A percentile compares a stretch with the other conserved stretches of the same genome.
Evolutionary conservation across 2,113 vertebrate species (phyloP).

Genomic region (Colius striatus): DNA sequence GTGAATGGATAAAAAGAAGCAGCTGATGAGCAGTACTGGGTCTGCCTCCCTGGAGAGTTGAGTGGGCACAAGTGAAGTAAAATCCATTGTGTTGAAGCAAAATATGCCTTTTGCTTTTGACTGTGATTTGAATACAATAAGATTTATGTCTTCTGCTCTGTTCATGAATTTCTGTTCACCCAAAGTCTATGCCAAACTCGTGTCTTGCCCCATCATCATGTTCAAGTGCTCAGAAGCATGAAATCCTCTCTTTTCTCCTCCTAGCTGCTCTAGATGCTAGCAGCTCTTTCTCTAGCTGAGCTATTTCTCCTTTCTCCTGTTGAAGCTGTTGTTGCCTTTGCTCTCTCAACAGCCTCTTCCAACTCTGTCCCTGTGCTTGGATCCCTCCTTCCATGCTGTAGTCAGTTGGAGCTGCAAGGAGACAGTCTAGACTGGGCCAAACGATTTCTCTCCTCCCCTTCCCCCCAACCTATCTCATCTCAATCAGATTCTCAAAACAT

Average conservation of each 20-base stretch:
- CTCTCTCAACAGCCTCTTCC: background rate
- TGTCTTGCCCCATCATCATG: background rate
- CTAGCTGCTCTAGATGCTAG: background rate
- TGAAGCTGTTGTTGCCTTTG: background rate
- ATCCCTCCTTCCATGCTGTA: background rate
- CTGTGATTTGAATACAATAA: background rate
- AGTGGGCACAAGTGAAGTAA: background rate
- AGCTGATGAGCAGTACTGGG: background rate
- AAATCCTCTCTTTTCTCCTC: background rate
- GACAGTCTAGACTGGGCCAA: background rate
- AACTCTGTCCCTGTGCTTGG: background rate
- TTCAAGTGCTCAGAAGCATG: background rate
- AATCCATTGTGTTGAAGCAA: background rate
- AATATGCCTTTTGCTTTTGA: background rate
- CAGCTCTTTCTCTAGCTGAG: background rate
- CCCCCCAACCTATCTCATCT: background rate
- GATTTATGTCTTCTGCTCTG: background rate
- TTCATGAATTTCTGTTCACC: background rate
- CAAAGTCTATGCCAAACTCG: background rate
- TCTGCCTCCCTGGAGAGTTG: background rate
- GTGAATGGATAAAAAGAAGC: background rate
- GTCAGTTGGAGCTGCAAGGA: background rate
- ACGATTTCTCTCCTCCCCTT: background rate
- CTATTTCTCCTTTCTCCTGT: background rate
- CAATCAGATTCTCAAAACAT: background rate